A percentile compares a stretch with the other conserved stretches of the same genome.
Conservation (phyloP, 2,888 invertebrate genomes). For the Myopa testacea region DNA sequence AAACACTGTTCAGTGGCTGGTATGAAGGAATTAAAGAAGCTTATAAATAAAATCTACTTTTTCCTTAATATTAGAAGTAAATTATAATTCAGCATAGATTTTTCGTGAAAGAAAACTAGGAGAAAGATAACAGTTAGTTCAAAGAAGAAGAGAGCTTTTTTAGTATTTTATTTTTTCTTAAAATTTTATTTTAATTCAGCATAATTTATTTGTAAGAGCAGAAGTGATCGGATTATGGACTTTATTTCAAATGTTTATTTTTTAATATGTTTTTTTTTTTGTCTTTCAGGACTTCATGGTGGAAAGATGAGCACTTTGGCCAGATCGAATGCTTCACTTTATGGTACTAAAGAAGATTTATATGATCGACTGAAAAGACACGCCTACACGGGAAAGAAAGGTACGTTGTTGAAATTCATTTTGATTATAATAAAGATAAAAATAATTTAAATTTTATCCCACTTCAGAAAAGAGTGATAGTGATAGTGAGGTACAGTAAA, state of each 20-base stretch:
- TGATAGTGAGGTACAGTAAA: conserved; percentile 92
- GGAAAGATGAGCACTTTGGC: conserved; percentile 94
- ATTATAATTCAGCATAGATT: neutral
- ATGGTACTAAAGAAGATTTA: conserved; percentile 94
- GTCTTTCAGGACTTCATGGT: conserved; percentile 76
- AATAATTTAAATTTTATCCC: neutral
- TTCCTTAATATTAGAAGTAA: neutral
- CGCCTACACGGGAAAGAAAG: conserved; percentile 94
- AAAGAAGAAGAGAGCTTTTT: too few relatives aligned
- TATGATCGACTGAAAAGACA: conserved; percentile 95
- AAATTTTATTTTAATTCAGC: too few relatives aligned
- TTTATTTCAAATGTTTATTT: neutral
- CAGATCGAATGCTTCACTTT: conserved; percentile 92
- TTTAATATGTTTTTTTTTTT: neutral
- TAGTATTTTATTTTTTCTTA: too few relatives aligned
- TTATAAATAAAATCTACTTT: neutral
- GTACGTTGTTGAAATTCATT: conserved; percentile 69
- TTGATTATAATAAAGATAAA: neutral
- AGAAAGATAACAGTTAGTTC: too few relatives aligned
- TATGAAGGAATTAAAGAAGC: neutral
- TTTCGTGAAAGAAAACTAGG: neutral
- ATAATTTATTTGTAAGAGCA: too few relatives aligned
- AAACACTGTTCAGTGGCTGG: neutral
- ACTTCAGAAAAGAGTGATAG: conserved; percentile 92
- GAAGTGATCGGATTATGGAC: too few relatives aligned